Evolutionary conservation across 2,113 vertebrate genomes (phyloP), one percentile per base, ranked within the genome.

Genomic region (Ardeotis arabs): DNA sequence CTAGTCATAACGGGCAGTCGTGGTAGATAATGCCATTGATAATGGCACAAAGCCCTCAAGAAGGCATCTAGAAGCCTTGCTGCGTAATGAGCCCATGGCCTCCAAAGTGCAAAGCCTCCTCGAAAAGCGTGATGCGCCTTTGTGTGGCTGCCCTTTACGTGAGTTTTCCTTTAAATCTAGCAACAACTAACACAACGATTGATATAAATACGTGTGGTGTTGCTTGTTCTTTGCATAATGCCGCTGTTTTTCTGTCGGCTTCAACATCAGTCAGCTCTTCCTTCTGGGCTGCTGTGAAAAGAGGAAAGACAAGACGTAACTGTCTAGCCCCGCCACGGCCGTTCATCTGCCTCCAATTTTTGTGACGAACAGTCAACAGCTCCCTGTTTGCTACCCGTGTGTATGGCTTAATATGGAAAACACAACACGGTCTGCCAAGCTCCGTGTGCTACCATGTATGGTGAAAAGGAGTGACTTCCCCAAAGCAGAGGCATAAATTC

Each of bases 361-460:
- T 69, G 59, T 35, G 33, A 37, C 0, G 10, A 76, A n/a, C 72
- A 70, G 92, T 74, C 59, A 96, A 95, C 90, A 91, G n/a, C 78
- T 91, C 92, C 84, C 95, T 97, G 93, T 97, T 98, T 98, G 94
- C 97, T 97, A 52, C 87, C 84, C 89, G 95, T 97, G 90, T 95
- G 0, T 97, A 56, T 97, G 97, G 94, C 98, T 98, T 98, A 98
- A 98, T 98, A 98, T 97, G 98, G 98, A 94, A 97, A 97, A 97
- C 90, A 97, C 28, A 85, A 70, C 89, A 62, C 6, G 33, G 52
- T 39, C 90, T 97, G 97, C 95, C 85, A 82, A 95, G 96, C 92
- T 82, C 62, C 50, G 72, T 35, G 92, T 93, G 94, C 79, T 95
- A 85, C 98, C 97, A 97, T 98, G 95, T 98, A 97, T 97, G 98